Conservation (phyloP, 2,797 vertebrate genomes). For the Spinibarbus caldwelli region DNA sequence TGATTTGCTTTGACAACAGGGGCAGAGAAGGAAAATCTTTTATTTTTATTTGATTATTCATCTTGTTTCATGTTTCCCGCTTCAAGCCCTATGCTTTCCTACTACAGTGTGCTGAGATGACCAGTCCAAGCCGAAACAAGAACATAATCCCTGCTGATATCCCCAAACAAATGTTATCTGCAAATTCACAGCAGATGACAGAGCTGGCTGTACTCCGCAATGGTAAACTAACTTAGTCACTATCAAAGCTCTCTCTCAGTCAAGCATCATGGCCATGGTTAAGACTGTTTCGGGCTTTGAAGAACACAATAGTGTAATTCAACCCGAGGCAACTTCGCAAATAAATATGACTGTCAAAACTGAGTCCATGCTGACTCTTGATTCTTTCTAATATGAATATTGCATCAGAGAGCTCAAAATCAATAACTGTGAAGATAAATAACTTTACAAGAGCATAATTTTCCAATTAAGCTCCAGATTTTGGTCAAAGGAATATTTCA, state of each 20-base stretch:
- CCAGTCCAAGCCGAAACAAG: slow-evolving; percentile 53
- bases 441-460: slow-evolving; percentile 14
- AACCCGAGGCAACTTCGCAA: slow-evolving; percentile 9
- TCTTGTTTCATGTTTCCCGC: slow-evolving; percentile 66
- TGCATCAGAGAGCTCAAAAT: slow-evolving; percentile 20
- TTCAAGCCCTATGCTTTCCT: slow-evolving; percentile 52
- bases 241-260: slow-evolving; percentile 40
- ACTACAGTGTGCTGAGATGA: slow-evolving; percentile 57
- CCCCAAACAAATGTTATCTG: slow-evolving; percentile 64
- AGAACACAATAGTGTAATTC: slow-evolving; percentile 36
- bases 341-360: slow-evolving; percentile 44
- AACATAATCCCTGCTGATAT: slow-evolving; percentile 58
- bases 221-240: slow-evolving; percentile 47
- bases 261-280: slow-evolving; percentile 29
- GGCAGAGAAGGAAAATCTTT: slow-evolving; percentile 62
- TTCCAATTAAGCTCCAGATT: slow-evolving; percentile 1
- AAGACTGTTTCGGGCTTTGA: slow-evolving; percentile 27
- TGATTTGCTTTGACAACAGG: slow-evolving; percentile 71
- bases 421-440: background rate
- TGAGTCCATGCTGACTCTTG: slow-evolving; percentile 8
- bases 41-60: slow-evolving; percentile 75
- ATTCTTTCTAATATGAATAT: slow-evolving; percentile 22
- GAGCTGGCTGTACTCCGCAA: slow-evolving; percentile 20
- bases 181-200: slow-evolving; percentile 60
- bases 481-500: background rate